phyloP scores from a whole-genome alignment of 2,797 vertebrate species.

The Halcyon chelicuti region DNA sequence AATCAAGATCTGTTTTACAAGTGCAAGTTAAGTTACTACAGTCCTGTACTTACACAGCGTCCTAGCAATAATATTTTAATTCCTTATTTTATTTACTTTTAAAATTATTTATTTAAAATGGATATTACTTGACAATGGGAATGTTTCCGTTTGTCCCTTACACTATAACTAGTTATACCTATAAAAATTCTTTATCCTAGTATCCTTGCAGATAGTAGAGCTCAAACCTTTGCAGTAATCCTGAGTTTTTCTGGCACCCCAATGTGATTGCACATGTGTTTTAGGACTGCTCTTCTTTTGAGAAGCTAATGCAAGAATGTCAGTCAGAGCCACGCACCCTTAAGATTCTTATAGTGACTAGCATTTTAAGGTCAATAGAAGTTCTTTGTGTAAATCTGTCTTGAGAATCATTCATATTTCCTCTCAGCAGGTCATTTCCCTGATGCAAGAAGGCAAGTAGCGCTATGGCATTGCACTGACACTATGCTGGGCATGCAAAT shows the following conservation, averaged over 20 bases:
- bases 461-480: not conserved
- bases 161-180: accelerated
- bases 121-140: not conserved
- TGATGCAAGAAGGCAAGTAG: not conserved
- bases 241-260: not conserved
- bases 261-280: not conserved
- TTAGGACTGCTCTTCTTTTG: not conserved
- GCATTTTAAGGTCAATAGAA: not conserved
- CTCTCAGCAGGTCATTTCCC: not conserved
- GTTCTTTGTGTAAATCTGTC: not conserved
- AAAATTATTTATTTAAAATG: not conserved
- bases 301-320: not conserved
- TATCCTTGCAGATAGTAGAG: not conserved
- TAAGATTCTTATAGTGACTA: not conserved
- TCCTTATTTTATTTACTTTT: not conserved
- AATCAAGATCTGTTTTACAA: not conserved
- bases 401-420: not conserved
- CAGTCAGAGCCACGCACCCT: not conserved
- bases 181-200: not conserved
- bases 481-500: not conserved
- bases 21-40: not conserved
- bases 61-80: not conserved
- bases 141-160: not conserved
- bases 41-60: not conserved
- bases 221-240: not conserved